Percentiles rank a stretch among this genome's conserved stretches.
These are phyloP conservation scores for Phyllopteryx taeniolatus DNA, from an alignment of 2,113 vertebrate species.

Conservation along the genomic window DNA sequence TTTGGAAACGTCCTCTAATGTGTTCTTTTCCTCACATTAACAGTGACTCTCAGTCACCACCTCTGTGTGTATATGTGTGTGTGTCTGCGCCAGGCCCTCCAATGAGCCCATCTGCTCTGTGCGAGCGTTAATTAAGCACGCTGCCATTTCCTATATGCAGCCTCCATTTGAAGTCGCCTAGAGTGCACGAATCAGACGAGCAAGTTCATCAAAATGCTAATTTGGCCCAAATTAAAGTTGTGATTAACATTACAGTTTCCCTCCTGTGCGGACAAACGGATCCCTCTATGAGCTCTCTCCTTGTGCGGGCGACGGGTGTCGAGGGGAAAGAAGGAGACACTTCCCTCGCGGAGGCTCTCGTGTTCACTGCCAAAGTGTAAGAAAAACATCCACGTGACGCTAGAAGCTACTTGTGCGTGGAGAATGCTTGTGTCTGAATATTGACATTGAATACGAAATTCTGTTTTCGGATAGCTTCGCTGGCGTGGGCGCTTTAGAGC, in stretches of 20 bases:
- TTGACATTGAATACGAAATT: too few species aligned
- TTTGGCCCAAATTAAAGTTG: constrained; percentile 98
- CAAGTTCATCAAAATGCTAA: constrained; percentile 99
- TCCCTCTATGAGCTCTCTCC: constrained; percentile 78
- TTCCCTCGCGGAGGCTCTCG: constrained; percentile 41
- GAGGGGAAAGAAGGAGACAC: constrained; percentile 28
- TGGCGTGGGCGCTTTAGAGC: background rate
- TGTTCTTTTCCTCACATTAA: constrained; percentile 43
- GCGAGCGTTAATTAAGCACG: constrained; percentile 95
- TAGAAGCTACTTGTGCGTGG: constrained; percentile 23
- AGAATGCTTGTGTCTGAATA: constrained; percentile 5
- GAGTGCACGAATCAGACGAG: constrained; percentile 87
- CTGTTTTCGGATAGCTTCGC: background rate
- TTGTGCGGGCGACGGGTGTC: constrained; percentile 49
- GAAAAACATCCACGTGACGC: constrained; percentile 29
- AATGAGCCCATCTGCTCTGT: constrained; percentile 93
- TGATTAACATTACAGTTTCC: constrained; percentile 99
- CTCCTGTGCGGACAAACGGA: constrained; percentile 86
- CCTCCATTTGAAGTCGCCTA: constrained; percentile 88
- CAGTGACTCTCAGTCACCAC: constrained; percentile 42
- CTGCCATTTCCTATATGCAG: constrained; percentile 91
- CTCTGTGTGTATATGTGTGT: constrained; percentile 8
- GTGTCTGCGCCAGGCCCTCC: constrained; percentile 69
- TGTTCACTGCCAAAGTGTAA: constrained; percentile 40
- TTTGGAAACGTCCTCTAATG: constrained; percentile 34